A percentile compares a stretch with the other conserved stretches of the same genome.
Evolutionary conservation across 1,140 invertebrate genomes (phyloP).

Genomic region (Papilio polyxenes): DNA sequence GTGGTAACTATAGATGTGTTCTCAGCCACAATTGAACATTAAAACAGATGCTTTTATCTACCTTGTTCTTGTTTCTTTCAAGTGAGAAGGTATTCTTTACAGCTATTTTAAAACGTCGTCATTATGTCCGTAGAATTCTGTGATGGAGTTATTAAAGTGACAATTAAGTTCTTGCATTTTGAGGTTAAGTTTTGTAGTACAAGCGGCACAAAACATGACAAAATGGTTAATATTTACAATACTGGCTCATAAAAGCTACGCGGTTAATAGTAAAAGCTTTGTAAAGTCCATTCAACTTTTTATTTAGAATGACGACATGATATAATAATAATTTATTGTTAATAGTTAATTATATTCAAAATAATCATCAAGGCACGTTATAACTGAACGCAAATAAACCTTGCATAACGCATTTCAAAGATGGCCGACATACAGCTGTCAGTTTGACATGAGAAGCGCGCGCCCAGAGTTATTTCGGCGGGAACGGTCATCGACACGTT

Average conservation of each 20-base stretch:
- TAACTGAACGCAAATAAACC: constrained; percentile 12
- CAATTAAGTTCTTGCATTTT: constrained; percentile 22
- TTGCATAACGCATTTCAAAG: constrained; percentile 26
- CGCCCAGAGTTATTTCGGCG: constrained; percentile 42
- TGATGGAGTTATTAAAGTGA: constrained; percentile 1
- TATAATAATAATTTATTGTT: background rate
- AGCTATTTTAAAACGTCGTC: background rate
- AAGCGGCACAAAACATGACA: background rate
- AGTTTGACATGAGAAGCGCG: constrained; percentile 7
- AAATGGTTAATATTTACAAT: too few relatives aligned
- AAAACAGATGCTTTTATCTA: background rate
- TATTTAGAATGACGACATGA: too few relatives aligned
- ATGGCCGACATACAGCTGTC: constrained; percentile 27
- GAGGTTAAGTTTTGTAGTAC: background rate
- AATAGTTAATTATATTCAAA: background rate
- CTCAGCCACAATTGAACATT: background rate
- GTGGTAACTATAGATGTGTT: background rate
- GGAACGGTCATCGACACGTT: constrained; percentile 50
- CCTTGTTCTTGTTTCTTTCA: constrained; percentile 1
- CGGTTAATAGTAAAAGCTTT: too few relatives aligned
- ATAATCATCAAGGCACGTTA: background rate
- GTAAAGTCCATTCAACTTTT: too few relatives aligned
- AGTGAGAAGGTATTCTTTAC: background rate
- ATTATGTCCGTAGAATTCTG: constrained; percentile 6
- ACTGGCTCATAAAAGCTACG: too few relatives aligned